phyloP scores from a whole-genome alignment of 2,797 vertebrate species.

The Natrix natrix region DNA sequence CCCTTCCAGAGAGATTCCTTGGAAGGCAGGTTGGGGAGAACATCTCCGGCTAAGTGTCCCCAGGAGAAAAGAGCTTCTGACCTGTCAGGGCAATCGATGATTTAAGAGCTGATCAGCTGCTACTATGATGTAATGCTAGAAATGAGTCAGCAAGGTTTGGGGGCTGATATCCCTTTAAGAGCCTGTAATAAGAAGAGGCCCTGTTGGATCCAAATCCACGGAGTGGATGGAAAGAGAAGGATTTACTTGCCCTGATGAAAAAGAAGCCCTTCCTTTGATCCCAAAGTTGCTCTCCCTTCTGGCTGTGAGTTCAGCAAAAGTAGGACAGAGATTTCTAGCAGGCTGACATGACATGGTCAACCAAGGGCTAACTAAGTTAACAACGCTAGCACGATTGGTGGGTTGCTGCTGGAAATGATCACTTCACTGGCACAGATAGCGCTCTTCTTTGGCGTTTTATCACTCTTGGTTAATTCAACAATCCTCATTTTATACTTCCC shows the following conservation, averaged over 20 bases:
- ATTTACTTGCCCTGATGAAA: neutral
- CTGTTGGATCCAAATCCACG: neutral
- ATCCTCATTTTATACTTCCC: neutral
- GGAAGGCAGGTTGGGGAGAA: no score
- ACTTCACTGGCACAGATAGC: neutral
- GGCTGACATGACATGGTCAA: neutral
- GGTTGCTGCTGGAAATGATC: neutral
- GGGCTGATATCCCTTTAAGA: no score
- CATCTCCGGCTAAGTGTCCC: no score
- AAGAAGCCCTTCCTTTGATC: neutral
- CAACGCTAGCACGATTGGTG: neutral
- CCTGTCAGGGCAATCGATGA: no score
- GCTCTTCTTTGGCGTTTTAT: neutral
- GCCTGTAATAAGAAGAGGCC: no score
- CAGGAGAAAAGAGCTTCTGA: no score
- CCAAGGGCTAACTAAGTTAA: neutral
- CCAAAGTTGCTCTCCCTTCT: neutral
- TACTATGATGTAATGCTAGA: no score
- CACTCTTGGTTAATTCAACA: neutral
- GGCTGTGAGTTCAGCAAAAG: neutral
- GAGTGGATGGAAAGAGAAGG: neutral
- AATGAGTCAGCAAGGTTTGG: no score
- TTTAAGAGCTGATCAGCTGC: no score
- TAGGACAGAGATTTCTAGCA: neutral
- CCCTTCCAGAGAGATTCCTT: no score